Conservation (phyloP, 1,140 invertebrate genomes). For the Pogonomyrmex californicus region DNA sequence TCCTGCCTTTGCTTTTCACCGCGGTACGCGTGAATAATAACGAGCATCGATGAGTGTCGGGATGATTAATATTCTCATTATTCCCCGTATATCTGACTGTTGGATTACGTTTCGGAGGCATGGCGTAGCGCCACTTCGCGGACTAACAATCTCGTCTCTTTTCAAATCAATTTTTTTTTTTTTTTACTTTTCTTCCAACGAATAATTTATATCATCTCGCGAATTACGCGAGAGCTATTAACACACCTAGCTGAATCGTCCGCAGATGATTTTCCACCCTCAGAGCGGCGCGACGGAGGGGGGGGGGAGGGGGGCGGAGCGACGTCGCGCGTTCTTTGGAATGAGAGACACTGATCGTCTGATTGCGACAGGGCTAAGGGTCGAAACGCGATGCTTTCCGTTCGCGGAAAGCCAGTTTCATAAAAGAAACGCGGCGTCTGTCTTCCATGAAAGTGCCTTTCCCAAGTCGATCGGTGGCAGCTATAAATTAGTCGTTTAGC, state of each 20-base stretch:
- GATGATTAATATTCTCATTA: conserved; percentile 39
- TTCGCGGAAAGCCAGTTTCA: conserved; percentile 55
- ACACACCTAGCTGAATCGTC: conserved; percentile 42
- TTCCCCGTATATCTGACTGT: background rate
- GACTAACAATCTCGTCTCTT: conserved; percentile 16
- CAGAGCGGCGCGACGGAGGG: conserved; percentile 21
- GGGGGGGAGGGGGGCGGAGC: background rate
- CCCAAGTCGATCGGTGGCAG: conserved; percentile 38
- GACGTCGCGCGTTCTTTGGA: conserved; percentile 42
- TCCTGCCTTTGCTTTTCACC: conserved; percentile 21
- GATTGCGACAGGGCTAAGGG: conserved; percentile 32
- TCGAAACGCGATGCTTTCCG: conserved; percentile 21
- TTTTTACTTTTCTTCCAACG: conserved; percentile 27
- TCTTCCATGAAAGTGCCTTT: conserved; percentile 59
- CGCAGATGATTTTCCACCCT: conserved; percentile 38
- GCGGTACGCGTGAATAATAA: conserved; percentile 4
- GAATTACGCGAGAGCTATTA: conserved; percentile 16
- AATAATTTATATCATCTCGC: conserved; percentile 41
- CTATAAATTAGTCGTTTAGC: conserved; percentile 52
- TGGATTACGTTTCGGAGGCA: background rate
- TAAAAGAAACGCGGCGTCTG: conserved; percentile 38
- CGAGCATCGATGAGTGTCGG: conserved; percentile 19
- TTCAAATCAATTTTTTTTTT: too few relatives aligned
- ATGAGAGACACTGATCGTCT: conserved; percentile 47
- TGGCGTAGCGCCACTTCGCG: conserved; percentile 3